Evolutionary conservation across 2,113 vertebrate genomes (phyloP).

Genomic region (Ictidomys tridecemlineatus): DNA sequence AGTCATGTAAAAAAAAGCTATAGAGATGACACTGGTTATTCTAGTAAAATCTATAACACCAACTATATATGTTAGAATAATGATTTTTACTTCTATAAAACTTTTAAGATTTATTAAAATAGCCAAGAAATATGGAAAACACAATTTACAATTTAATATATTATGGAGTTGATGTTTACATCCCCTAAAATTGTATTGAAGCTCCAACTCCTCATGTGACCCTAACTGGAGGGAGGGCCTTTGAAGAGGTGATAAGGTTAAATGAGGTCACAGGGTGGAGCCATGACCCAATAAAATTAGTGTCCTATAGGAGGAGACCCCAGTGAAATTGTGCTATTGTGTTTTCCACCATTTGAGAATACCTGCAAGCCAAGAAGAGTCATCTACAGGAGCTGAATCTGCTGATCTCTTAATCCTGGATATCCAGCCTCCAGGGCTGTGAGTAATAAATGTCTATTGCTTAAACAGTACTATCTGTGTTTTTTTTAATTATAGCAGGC

Average conservation of each 20-base stretch:
- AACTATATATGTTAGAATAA: background rate
- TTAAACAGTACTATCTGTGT: background rate
- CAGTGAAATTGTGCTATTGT: background rate
- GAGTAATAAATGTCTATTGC: background rate
- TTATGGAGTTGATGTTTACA: background rate
- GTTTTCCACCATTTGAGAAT: background rate
- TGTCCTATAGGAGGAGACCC: no score
- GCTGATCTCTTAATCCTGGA: background rate
- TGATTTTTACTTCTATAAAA: background rate
- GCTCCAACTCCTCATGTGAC: background rate
- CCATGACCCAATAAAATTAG: background rate
- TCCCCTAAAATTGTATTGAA: no score
- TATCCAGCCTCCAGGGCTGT: background rate
- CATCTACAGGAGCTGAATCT: no score
- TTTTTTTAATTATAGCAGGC: background rate
- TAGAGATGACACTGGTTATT: background rate
- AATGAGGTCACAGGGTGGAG: background rate
- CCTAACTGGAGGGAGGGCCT: background rate
- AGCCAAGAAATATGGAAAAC: background rate
- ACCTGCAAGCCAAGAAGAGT: no score
- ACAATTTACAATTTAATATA: background rate
- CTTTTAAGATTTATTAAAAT: background rate
- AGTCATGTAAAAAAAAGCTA: background rate
- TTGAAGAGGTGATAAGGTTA: background rate
- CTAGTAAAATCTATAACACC: background rate